Evolutionary conservation across 2,113 vertebrate species (phyloP), one percentile per base, ranked within the genome.

Genomic region (Osmerus mordax): DNA sequence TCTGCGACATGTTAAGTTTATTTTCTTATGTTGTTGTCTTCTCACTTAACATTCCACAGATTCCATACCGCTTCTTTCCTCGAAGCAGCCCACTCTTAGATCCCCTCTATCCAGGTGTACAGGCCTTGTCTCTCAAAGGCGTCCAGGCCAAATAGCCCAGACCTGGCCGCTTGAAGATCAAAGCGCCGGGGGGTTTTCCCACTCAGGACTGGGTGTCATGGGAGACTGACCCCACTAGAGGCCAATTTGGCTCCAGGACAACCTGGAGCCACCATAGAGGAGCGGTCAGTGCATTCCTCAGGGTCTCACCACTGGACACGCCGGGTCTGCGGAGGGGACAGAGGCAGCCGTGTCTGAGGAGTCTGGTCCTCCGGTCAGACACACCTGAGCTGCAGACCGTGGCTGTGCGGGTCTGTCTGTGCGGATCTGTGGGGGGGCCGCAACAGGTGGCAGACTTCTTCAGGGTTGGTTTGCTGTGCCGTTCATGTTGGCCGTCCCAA

Each of bases 141-240:
- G 62, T 65, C 77, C 65, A 32, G 74, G 81, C 78, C 72, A 75
- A 76, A 56, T 84, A 83, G 69, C 78, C 77, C 76, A 73, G 79
- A 73, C 65, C 23, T 5, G 28, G 76, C 74, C 79, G 78, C 83
- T 82, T 74, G 59, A 79, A 87, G 81, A 81, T 89, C 87, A 89
- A 87, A 88, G 87, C 73, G 25, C 56, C 67, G 81, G 78, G 56
- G 82, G 86, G 75, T 77, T 78, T 74, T 81, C 78, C 76, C 78
- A 79, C 73, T 79, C 68, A 70, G 69, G 53, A 3, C 73, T 62
- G 70, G 80, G 69, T 80, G 87, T 89, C 87, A 86, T 74, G 86
- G 87, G 86, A 91, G 84, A 88, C 62, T 83, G 83, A 88, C 82
- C 47, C 72, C 7, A 36, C 19, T 51, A 78, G 77, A 83, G 73